Evolutionary conservation across 2,888 invertebrate species (phyloP), one percentile per base, ranked within the genome.

Genomic region (Germaria angustata): DNA sequence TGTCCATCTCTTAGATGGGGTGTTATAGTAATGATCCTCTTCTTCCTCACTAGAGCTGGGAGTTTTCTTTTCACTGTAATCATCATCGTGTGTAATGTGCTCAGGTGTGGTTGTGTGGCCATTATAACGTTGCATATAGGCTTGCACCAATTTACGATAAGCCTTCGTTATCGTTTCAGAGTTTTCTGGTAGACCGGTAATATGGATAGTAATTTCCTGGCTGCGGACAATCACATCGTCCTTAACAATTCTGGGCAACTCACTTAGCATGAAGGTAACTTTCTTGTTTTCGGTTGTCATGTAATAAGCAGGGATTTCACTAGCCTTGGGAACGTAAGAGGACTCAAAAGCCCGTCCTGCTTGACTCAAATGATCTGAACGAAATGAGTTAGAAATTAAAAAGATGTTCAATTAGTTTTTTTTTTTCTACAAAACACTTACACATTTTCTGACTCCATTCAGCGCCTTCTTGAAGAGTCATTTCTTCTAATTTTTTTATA

Each of bases 141-240:
- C 88, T 63, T 88, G 79, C 20, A 89, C 85, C 20, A 90, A 72
- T 71, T 88, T 86, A 44, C 84, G 83, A 20, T 72, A 79, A 44
- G 87, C 88, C 84, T 89, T 89, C 68, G 84, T 85, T 2, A 88
- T 86, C 6, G 86, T 85, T n/a, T 87, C 85, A 20, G 85, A 75
- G 65, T 87, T 84, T 49, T 88, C 86, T 46, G 86, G 87, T 65
- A 90, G 69, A 7, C 90, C 91, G 24, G 89, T 88, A 15, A 90
- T 85, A 53, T 88, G 86, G 80, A 90, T 86, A 76, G 91, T 89
- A 2, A 90, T 87, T 80, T 90, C 91, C 17, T 90, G 87, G 44
- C 86, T 71, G 28, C 86, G 88, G 36, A 90, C 87, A 63, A 86
- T 46, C 1, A 81, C 72, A 39, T 87, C 80, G 20, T 85, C 75